Evolutionary conservation across 2,888 invertebrate species (phyloP).

Genomic region (Ptycholaimellus sp.): DNA sequence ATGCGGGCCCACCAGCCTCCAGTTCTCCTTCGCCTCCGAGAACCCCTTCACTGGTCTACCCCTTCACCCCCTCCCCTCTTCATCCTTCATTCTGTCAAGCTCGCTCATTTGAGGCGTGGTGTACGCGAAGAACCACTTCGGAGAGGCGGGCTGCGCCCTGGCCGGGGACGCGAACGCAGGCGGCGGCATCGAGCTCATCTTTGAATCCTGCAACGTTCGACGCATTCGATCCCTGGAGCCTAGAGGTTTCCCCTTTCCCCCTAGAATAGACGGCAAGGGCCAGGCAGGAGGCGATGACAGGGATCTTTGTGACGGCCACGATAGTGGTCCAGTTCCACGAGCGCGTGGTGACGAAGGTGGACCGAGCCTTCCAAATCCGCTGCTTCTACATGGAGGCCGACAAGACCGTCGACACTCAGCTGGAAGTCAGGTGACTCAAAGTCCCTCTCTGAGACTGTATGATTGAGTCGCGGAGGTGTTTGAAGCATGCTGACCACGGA

Average conservation of each 20-base stretch:
- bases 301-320: conserved; percentile 3
- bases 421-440: conserved; percentile 7
- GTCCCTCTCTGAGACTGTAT: too few species aligned
- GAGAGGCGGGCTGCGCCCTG: too few species aligned
- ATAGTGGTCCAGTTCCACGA: conserved; percentile 5
- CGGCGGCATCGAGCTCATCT: conserved; percentile 16
- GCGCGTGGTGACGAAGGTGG: conserved; percentile 5
- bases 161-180: too few species aligned
- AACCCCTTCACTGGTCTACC: conserved; percentile 19
- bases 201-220: conserved; percentile 14
- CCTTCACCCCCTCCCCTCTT: too few species aligned
- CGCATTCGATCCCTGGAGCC: not conserved
- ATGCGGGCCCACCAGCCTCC: conserved; percentile 17
- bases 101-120: too few species aligned
- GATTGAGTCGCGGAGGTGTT: too few species aligned
- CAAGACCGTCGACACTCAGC: conserved; percentile 1
- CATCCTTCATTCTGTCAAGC: too few species aligned
- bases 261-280: too few species aligned
- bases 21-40: conserved; percentile 16
- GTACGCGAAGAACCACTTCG: too few species aligned
- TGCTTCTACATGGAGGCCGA: too few species aligned
- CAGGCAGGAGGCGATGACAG: too few species aligned
- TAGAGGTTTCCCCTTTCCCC: too few species aligned
- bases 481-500: conserved; percentile 7
- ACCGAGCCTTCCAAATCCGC: conserved; percentile 4